Evolutionary conservation across 2,888 invertebrate genomes (phyloP), one percentile per base, ranked within the genome.

Genomic region (Leucophora obtusa): DNA sequence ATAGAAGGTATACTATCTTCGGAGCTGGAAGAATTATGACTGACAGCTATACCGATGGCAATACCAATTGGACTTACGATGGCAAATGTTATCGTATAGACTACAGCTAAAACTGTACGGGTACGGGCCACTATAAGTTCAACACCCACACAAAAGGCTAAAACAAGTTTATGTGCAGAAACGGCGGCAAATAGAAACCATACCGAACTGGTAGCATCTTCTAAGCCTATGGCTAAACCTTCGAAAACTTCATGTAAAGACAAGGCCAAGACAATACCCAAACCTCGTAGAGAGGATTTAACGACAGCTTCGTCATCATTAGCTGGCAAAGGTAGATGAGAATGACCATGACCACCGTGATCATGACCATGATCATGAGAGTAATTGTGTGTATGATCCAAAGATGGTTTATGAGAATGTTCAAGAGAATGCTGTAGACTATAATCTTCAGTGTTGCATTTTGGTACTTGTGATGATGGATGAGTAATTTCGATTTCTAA

Each of bases 171-270:
- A 89, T 97, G 97, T 0, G 95, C 95, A 0, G 95, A 93, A 1
- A 97, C 94, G 0, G 96, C 96, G 5, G 93, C 95, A 86, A 96
- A 94, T 93, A 97, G 95, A 88, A 96, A 96, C 92, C 94, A 94
- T 8, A 94, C 93, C 18, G 92, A 92, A 1, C 88, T 85, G 0
- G 92, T 91, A 24, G 93, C 93, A 14, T 92, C 91, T 87, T 96
- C 95, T 72, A 96, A 89, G 0, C 96, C 96, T 14, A 96, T 94
- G 14, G 96, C 95, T 66, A 96, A 91, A 18, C 96, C 97, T 91
- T 97, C 96, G 86, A 97, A 96, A 0, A 96, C 91, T 87, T 96
- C 96, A 87, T 97, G 97, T 75, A 97, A 93, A 11, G 96, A 96
- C 21, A 97, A 91, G 1, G 96, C 97, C 58, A 96, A 90, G 0